Base-by-base conservation (phyloP, 2,888 invertebrate species). In the Phlogophora meticulosa region DNA sequence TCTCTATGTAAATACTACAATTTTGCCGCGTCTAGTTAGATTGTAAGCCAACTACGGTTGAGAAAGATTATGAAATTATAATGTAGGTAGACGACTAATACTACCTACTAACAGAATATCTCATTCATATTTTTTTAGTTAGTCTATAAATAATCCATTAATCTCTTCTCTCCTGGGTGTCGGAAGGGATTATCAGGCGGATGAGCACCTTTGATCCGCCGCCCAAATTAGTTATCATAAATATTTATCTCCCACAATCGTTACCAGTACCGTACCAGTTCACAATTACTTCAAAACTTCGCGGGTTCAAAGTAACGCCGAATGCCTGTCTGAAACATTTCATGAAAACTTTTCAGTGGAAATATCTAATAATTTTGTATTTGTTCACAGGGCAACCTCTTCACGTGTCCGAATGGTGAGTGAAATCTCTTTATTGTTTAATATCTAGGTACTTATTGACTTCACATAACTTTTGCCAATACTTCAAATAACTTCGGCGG, bases 381-480 rank as follows among this genome's bases (percentile, higher is more conserved):
- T 85, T 76, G 85, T 88, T 92, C 91, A 76, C 97, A 97, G 97
- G 96, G 96, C 87, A 96, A 96, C 87, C 90, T 97, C 92, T 97
- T 97, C 94, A 96, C 96, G 86, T 97, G 97, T 96, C 97, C 97
- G 85, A 97, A 96, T 90, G 97, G 97, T 97, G 93, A 97, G 97
- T 96, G 53, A 64, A 79, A 68, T 49, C 56, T 72, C 67, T 83
- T 77, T 69, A 69, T 75, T 63, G 70, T 71, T 75, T 61, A 69
- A 70, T 73, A 46, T 52, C n/a, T 46, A 28, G 5, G 28, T 5
- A 63, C 51, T 48, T 61, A 71, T 76, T 72, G 71, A 76, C 67
- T 81, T 75, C 36, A 51, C 53, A 64, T 42, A 80, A 83, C 78
- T 80, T 80, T 59, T 66, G 49, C 75, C 74, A 76, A 85, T 83